Evolutionary conservation across 2,113 vertebrate genomes (phyloP), one percentile per base, ranked within the genome.

Genomic region (Lampris incognitus): DNA sequence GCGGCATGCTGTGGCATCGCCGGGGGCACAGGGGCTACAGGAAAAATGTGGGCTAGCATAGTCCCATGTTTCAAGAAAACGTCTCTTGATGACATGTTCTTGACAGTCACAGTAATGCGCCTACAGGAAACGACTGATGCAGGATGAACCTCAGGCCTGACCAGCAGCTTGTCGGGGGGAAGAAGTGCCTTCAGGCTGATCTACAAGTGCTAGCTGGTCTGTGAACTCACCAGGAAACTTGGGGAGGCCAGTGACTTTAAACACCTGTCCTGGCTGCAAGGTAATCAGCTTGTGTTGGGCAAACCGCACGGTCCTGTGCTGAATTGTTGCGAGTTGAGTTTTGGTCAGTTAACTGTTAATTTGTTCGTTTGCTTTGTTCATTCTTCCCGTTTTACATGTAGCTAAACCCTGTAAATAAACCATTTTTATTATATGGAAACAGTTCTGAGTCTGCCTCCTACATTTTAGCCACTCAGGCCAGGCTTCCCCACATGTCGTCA

Each of bases 141-240:
- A 39, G 81, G 50, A 24, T 74, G 75, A 46, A 73, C 65, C 44
- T 69, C 81, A 69, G 64, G 70, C 6, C 69, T 78, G 40, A 72
- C 75, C 46, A 55, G 41, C 8, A 81, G 5, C 1, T 57, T 42
- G 24, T 4, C 38, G 36, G 65, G 68, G 11, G n/a, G 1, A 1
- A n/a, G 13, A 37, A 3, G 7, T 52, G 10, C 51, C 57, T 36
- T 65, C 24, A n/a, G 9, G 49, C 24, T 50, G 11, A n/a, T 74
- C 77, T 55, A 79, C 39, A n/a, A 79, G 44, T 9, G 61, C 3
- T 1, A 69, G 48, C 5, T 42, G 46, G 6, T 69, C 41, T n/a
- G 46, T 74, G 5, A 74, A 37, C 2, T 63, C 2, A 7, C 40
- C 52, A 39, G 59, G 66, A 1, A 78, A 78, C 57, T 66, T 78